Conservation (phyloP, 2,113 vertebrate species). For the Ptilorrhoa leucosticta region DNA sequence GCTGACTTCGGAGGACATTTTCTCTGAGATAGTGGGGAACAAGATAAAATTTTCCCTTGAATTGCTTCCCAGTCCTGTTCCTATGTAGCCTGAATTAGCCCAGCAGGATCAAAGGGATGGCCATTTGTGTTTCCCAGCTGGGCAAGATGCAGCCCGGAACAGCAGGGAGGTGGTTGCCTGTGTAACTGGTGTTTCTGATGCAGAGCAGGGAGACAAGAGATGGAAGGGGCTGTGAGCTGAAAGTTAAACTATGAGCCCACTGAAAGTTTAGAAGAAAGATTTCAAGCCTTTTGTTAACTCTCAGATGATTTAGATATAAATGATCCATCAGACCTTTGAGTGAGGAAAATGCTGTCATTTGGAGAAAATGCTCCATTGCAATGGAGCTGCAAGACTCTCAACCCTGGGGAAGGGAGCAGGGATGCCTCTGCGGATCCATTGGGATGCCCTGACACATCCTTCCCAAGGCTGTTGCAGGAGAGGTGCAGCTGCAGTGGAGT, state of each 20-base stretch:
- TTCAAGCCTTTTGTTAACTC: not conserved
- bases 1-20: not conserved
- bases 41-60: not conserved
- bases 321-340: not conserved
- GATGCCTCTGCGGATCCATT: fast-evolving
- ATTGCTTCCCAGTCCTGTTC: not conserved
- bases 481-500: not conserved
- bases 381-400: not conserved
- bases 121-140: not conserved
- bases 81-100: not conserved
- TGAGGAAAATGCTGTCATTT: not conserved
- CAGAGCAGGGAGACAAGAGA: not conserved
- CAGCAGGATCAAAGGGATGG: not conserved
- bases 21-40: not conserved
- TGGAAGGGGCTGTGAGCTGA: not conserved
- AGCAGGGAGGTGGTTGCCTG: not conserved
- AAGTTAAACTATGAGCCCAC: not conserved
- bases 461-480: not conserved
- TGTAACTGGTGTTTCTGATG: not conserved
- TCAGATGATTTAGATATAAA: not conserved
- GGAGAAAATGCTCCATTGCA: not conserved
- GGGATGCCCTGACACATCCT: not conserved
- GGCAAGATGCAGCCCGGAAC: not conserved
- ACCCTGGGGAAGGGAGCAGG: not conserved
- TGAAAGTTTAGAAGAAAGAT: not conserved